Base-by-base conservation (phyloP, 2,113 vertebrate species). In the Tetrax tetrax region DNA sequence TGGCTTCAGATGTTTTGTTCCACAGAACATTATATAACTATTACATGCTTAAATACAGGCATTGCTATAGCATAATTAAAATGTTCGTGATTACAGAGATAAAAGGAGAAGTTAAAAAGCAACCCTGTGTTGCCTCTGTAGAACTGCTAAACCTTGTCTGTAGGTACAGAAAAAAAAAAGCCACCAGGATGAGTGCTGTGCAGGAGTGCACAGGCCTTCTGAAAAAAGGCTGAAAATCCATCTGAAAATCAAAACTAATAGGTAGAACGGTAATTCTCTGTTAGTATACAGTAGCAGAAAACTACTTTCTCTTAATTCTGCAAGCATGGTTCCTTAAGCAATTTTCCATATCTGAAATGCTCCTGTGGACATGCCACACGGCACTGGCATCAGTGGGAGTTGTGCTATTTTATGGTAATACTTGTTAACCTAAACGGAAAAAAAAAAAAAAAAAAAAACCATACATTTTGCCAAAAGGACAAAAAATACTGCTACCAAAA, bases 41-140 rank as follows among this genome's bases (percentile, higher is more conserved):
- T 96, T 97, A 96, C 70, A 87, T 65, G 45, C 87, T 94, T 97
- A 96, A 96, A 94, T 95, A 82, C 57, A 82, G 80, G 53, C 90
- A 84, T 41, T 89, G 45, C 93, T 79, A 84, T 60, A 72, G 57
- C 81, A 72, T 91, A 95, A 97, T 97, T 96, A 94, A 95, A 94
- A 96, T 85, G 86, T 91, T 96, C 96, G 76, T 95, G 83, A 93
- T 95, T 91, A 92, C 69, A 87, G 72, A 95, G 95, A 92, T 93
- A 57, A 92, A 93, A 96, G 76, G 43, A 81, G 48, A 91, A 89
- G 89, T 84, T 92, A 92, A 92, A 95, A 95, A 89, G 65, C 72
- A 93, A 19, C 71, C 61, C 22, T 57, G 7, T 74, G 65, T 91
- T 96, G 93, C 70, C n/a, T 79, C 78, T 54, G 33, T 70, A 83